Base-by-base conservation (phyloP, 2,113 vertebrate species). In the Neopipo cinnamomea region DNA sequence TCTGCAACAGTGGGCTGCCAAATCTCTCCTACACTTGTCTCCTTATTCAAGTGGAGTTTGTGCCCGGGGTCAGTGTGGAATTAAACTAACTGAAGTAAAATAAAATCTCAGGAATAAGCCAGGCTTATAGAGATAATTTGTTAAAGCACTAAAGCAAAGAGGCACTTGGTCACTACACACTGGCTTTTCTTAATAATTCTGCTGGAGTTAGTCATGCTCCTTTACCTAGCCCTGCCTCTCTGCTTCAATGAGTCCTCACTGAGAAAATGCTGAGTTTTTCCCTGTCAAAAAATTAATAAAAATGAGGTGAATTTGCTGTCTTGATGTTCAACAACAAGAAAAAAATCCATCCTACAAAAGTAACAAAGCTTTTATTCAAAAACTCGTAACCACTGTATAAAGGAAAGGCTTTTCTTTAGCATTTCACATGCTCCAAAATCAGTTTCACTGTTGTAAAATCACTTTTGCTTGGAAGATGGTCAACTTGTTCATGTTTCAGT, bases 381-480 rank as follows among this genome's bases (percentile, higher is more conserved):
- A 75, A 7, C 31, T 47, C 46, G 24, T 52, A 66, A 58, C 9
- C 14, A 6, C 1, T 0, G 1, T 0, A 0, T 37, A 55, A 58
- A 87, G 30, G 12, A 81, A 84, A 85, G 25, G 30, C 14, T 82
- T 77, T 89, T 81, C 81, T 71, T 85, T 30, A 39, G 28, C 9
- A 5, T 78, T 68, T 82, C 73, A 71, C 0, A 0, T 42, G 41
- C 52, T 73, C 67, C 6, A 9, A 22, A 76, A 68, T 9, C 30
- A 75, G 41, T 22, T 53, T 66, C 1, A 3, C 25, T 50, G 46
- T 2, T 18, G 23, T 71, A 50, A 89, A 91, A 90, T 21, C 6
- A 4, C 10, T 86, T 66, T 46, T 79, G 46, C 63, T 81, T 87
- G 28, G 18, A 72, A 73, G 79, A 79, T 5, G 11, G 37, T 30